Evolutionary conservation across 2,888 invertebrate species (phyloP).

Genomic region (Diaperis boleti): DNA sequence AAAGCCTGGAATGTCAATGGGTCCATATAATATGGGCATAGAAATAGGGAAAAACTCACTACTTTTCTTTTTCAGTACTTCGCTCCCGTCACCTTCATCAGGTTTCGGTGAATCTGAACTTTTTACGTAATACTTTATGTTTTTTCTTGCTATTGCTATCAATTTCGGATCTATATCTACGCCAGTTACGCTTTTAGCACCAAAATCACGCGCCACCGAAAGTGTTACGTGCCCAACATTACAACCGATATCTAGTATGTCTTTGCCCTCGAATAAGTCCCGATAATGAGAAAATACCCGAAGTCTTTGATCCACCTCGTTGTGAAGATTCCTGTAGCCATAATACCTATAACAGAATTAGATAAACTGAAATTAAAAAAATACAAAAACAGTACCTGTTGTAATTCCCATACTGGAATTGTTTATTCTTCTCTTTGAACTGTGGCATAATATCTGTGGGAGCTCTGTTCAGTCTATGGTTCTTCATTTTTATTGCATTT

Average conservation of each 20-base stretch:
- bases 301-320: slow-evolving; percentile 86
- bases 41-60: slow-evolving; percentile 85
- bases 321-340: slow-evolving; percentile 89
- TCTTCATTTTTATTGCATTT: slow-evolving; percentile 57
- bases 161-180: slow-evolving; percentile 94
- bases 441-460: slow-evolving; percentile 69
- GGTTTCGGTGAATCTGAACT: slow-evolving; percentile 60
- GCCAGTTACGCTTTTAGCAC: slow-evolving; percentile 88
- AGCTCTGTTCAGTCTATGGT: slow-evolving; percentile 64
- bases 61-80: slow-evolving; percentile 54
- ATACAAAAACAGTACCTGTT: slow-evolving; percentile 71
- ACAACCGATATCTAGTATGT: slow-evolving; percentile 97
- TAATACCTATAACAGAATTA: slow-evolving; percentile 78
- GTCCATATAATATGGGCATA: slow-evolving; percentile 89
- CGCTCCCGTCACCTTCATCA: slow-evolving; percentile 41
- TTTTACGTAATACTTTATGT: slow-evolving; percentile 77
- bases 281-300: slow-evolving; percentile 82
- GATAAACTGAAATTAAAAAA: slow-evolving; percentile 29
- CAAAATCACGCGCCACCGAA: slow-evolving; percentile 86
- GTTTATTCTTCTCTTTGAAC: slow-evolving; percentile 81
- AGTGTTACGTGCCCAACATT: slow-evolving; percentile 97
- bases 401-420: slow-evolving; percentile 96
- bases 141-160: slow-evolving; percentile 80
- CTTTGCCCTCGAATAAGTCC: slow-evolving; percentile 89
- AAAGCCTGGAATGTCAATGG: slow-evolving; percentile 75